Conservation (phyloP, 1,140 invertebrate species). For the Formica exsecta region DNA sequence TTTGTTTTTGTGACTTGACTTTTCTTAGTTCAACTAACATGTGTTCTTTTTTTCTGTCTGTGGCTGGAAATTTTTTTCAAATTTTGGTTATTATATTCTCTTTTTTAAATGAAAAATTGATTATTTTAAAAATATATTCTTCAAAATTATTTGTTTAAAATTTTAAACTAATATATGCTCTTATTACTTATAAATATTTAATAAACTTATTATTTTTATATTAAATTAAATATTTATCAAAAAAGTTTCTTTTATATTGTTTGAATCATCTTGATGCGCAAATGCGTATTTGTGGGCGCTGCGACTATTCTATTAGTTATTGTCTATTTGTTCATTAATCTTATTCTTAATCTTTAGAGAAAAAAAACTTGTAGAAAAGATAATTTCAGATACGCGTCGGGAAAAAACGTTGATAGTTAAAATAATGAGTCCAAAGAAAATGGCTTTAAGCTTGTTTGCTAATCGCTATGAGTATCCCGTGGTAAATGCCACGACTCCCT, state of each 20-base stretch:
- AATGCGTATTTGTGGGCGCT: not conserved
- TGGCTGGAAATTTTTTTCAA: not conserved
- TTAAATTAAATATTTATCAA: not conserved
- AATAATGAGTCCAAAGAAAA: slow-evolving; percentile 38
- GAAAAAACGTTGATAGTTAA: not conserved
- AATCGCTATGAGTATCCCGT: not conserved
- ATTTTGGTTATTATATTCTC: not conserved
- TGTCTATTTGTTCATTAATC: not conserved
- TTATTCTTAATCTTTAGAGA: not conserved
- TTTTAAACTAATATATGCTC: not conserved
- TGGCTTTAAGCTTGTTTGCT: slow-evolving; percentile 30
- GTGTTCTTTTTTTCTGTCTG: not conserved
- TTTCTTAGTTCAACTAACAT: not conserved
- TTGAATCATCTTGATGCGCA: not conserved
- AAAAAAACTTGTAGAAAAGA: not conserved
- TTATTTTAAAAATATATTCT: not conserved
- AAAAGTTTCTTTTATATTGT: not conserved
- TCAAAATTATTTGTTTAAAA: slow-evolving; percentile 1
- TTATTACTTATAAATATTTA: slow-evolving; percentile 1
- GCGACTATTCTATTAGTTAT: slow-evolving; percentile 3
- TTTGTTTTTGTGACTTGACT: not conserved
- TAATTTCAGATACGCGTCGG: not conserved
- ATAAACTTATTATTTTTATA: slow-evolving; percentile 11
- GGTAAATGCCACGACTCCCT: not conserved
- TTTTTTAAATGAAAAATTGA: not conserved